phyloP scores from a whole-genome alignment of 2,113 vertebrate genomes.

The Archilochus colubris region DNA sequence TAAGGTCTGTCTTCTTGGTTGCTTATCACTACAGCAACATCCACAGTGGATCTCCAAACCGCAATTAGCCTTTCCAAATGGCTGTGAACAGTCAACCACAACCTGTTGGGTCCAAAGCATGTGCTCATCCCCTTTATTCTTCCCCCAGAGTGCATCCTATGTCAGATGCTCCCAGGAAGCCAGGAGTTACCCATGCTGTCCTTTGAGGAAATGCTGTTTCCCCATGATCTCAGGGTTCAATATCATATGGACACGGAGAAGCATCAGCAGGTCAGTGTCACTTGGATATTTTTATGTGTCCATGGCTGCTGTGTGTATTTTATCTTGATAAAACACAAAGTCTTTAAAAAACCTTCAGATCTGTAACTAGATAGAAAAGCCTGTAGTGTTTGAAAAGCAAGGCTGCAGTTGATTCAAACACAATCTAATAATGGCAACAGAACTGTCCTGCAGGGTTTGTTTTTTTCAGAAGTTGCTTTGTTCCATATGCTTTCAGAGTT shows the following conservation, averaged over 20 bases:
- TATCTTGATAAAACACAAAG: neutral
- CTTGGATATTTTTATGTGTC: neutral
- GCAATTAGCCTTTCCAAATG: neutral
- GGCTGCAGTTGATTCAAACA: neutral
- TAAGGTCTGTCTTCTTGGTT: neutral
- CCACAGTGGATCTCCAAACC: neutral
- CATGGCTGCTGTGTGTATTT: neutral
- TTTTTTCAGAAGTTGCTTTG: neutral
- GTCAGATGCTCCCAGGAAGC: neutral
- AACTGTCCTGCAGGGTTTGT: neutral
- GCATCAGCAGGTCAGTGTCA: neutral
- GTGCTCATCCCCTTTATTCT: neutral
- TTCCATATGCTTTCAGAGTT: neutral
- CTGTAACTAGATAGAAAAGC: neutral
- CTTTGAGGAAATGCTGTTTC: neutral
- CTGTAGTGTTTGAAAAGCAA: neutral
- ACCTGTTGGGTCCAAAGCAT: neutral
- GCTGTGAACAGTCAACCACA: neutral
- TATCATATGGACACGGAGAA: neutral
- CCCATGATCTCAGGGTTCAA: fast-evolving
- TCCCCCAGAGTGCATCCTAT: neutral
- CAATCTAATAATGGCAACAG: neutral
- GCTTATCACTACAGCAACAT: neutral
- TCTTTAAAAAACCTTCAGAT: neutral
- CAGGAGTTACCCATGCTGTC: neutral